These are phyloP conservation scores for Tryphoninae sp. DNA, from an alignment of 2,888 invertebrate genomes.

Conservation along the genomic window DNA sequence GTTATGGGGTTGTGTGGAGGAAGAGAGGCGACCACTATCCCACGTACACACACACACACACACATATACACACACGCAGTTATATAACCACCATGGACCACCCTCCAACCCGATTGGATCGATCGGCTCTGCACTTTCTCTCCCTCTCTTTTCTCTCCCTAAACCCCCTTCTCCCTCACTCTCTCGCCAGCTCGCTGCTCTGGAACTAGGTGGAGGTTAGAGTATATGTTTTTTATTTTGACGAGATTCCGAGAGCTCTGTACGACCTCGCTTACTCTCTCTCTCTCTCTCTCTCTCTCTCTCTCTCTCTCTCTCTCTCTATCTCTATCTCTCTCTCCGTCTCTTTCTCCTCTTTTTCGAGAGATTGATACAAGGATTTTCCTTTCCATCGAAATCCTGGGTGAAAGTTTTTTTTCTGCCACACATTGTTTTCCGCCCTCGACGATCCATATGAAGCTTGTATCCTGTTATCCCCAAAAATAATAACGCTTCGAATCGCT, in stretches of 20 bases:
- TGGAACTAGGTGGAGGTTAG: too few species aligned
- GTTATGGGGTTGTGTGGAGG: conserved; percentile 52
- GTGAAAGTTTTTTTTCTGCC: conserved; percentile 1
- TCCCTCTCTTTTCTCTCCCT: conserved; percentile 65
- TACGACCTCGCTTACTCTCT: conserved; percentile 64
- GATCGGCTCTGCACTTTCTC: conserved; percentile 63
- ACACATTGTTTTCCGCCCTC: neutral
- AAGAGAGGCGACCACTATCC: conserved; percentile 17
- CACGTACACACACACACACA: neutral
- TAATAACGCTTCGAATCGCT: conserved; percentile 15
- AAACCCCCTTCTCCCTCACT: conserved; percentile 61
- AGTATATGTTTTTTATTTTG: too few species aligned
- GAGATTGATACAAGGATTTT: conserved; percentile 44
- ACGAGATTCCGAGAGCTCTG: too few species aligned
- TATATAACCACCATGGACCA: conserved; percentile 46
- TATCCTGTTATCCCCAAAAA: neutral
- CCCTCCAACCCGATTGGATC: conserved; percentile 54
- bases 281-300: conserved; percentile 67
- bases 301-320: conserved; percentile 65
- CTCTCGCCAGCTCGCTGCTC: neutral
- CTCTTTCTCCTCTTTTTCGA: conserved; percentile 13
- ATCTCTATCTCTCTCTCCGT: conserved; percentile 35
- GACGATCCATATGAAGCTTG: conserved; percentile 16
- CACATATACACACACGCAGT: neutral
- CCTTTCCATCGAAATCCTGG: conserved; percentile 38